These are phyloP conservation scores for Rhopalosiphum padi DNA, from an alignment of 1,140 invertebrate genomes.

Conservation along the genomic window DNA sequence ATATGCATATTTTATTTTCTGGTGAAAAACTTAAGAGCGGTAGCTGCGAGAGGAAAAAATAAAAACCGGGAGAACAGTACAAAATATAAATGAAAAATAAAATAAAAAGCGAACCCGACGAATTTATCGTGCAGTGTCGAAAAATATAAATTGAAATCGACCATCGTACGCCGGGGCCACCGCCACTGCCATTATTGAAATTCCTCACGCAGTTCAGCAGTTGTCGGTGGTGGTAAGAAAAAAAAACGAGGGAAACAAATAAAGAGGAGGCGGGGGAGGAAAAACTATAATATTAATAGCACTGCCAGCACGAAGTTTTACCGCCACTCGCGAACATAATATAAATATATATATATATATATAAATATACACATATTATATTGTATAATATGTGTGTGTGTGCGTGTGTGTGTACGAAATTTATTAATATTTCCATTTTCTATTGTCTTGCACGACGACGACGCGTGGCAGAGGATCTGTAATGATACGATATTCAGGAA, in stretches of 20 bases:
- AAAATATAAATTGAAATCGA: slow-evolving; percentile 52
- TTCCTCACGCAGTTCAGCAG: slow-evolving; percentile 6
- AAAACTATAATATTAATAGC: slow-evolving; percentile 50
- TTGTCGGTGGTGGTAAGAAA: background rate
- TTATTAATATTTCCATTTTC: slow-evolving; percentile 41
- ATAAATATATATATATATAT: background rate
- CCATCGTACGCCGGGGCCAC: background rate
- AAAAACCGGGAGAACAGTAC: background rate
- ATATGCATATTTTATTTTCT: background rate
- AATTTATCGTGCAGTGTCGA: slow-evolving; percentile 39
- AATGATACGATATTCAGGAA: background rate
- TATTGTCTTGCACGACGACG: background rate
- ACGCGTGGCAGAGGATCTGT: background rate
- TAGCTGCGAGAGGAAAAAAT: background rate
- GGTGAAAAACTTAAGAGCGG: background rate
- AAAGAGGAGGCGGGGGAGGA: background rate
- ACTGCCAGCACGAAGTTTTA: background rate
- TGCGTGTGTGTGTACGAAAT: background rate
- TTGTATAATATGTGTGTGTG: background rate
- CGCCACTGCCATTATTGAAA: slow-evolving; percentile 35
- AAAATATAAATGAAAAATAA: slow-evolving; percentile 1
- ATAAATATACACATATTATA: background rate
- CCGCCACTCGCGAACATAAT: background rate
- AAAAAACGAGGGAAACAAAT: background rate
- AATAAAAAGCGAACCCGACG: slow-evolving; percentile 39